These are phyloP conservation scores for Sebastes wilsoni DNA, from an alignment of 2,797 vertebrate genomes.

Conservation along the genomic window DNA sequence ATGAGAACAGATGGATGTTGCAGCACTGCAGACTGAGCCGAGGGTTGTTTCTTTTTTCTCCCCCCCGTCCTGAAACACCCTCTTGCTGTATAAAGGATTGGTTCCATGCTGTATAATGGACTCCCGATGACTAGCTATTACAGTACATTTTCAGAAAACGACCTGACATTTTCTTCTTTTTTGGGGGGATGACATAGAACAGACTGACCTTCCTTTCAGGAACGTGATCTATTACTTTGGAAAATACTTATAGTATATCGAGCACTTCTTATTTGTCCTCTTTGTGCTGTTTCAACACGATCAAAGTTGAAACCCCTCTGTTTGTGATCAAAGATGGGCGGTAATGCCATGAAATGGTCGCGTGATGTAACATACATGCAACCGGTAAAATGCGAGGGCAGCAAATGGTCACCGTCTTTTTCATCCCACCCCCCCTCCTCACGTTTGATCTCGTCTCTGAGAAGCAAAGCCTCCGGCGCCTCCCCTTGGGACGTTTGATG, in stretches of 20 bases:
- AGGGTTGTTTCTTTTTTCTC: slow-evolving; percentile 20
- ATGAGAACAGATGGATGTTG: slow-evolving; percentile 59
- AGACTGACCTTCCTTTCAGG: slow-evolving; percentile 5
- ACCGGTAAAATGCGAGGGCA: slow-evolving; percentile 53
- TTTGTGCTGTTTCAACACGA: slow-evolving; percentile 26
- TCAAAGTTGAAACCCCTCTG: slow-evolving; percentile 48
- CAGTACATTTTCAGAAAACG: slow-evolving; percentile 46
- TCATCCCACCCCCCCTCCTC: slow-evolving; percentile 25
- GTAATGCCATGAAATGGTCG: slow-evolving; percentile 42
- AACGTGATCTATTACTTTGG: slow-evolving; percentile 19
- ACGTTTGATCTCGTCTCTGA: slow-evolving; percentile 72
- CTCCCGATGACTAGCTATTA: slow-evolving; percentile 61
- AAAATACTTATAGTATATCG: slow-evolving; percentile 1
- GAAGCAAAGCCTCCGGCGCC: slow-evolving; percentile 45
- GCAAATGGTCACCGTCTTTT: slow-evolving; percentile 67
- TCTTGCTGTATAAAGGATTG: slow-evolving; percentile 37
- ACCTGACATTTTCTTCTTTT: slow-evolving; percentile 9
- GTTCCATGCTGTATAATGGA: slow-evolving; percentile 55
- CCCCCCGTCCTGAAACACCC: neutral
- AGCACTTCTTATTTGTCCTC: slow-evolving; percentile 34
- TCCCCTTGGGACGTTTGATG: slow-evolving; percentile 76
- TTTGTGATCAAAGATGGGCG: slow-evolving; percentile 64
- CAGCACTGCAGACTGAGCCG: slow-evolving; percentile 37
- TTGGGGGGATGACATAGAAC: neutral
- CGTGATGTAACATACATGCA: slow-evolving; percentile 73